Evolutionary conservation across 2,113 vertebrate genomes (phyloP).

Genomic region (Plectropomus leopardus): DNA sequence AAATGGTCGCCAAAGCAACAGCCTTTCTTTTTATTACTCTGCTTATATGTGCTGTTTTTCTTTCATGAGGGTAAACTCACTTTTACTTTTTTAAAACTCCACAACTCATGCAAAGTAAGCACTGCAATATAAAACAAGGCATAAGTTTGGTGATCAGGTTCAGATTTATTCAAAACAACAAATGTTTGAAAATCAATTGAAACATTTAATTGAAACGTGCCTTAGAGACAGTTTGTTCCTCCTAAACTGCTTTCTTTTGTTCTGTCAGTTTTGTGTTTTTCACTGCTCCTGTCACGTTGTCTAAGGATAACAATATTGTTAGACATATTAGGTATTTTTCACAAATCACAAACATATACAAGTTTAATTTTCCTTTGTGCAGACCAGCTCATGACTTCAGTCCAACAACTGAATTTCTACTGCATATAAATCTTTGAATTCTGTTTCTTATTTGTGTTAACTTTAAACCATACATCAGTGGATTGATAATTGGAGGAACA

Average conservation of each 20-base stretch:
- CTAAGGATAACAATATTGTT: background rate
- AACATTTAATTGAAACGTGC: too few species aligned
- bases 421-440: background rate
- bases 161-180: background rate
- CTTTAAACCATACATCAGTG: slow-evolving; percentile 48
- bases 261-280: background rate
- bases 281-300: background rate
- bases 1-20: background rate
- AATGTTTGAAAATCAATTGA: background rate
- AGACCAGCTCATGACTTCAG: background rate
- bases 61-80: background rate
- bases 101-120: background rate
- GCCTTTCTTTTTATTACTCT: background rate
- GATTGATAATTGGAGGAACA: slow-evolving; percentile 56
- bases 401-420: background rate
- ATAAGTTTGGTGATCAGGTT: background rate
- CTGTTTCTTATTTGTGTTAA: slow-evolving; percentile 39
- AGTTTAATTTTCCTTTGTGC: background rate
- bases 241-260: too few species aligned
- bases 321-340: background rate
- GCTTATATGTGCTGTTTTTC: background rate
- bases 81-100: background rate
- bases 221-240: too few species aligned
- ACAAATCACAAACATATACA: background rate
- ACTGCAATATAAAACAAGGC: background rate